These are phyloP conservation scores for Heterotis niloticus DNA, from an alignment of 2,113 vertebrate genomes.

Conservation along the genomic window DNA sequence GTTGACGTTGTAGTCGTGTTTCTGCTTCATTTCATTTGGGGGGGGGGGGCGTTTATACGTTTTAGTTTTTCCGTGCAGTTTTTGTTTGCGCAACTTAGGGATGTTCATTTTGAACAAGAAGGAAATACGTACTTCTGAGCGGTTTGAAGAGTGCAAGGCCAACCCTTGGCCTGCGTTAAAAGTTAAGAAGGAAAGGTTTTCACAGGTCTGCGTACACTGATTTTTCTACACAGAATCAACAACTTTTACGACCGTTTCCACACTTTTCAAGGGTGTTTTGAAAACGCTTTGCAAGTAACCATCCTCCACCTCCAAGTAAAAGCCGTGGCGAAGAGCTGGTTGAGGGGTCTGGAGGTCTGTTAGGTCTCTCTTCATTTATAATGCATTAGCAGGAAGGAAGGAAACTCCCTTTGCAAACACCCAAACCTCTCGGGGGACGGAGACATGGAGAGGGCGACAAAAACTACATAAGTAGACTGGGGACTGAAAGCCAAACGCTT, in stretches of 20 bases:
- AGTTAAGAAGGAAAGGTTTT: too few species aligned
- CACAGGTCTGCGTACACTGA: too few species aligned
- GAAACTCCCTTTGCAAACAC: conserved; percentile 24
- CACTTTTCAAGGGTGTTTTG: too few species aligned
- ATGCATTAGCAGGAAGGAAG: conserved; percentile 44
- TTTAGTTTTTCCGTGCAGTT: neutral
- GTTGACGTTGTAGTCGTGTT: conserved; percentile 39
- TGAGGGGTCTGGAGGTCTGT: conserved; percentile 32
- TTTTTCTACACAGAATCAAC: too few species aligned
- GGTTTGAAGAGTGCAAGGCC: too few species aligned
- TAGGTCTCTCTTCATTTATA: conserved; percentile 38
- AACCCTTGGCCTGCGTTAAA: too few species aligned
- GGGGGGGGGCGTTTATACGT: neutral
- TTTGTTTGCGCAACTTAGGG: too few species aligned
- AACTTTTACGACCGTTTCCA: too few species aligned
- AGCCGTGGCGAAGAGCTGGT: conserved; percentile 24
- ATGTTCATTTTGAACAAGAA: too few species aligned
- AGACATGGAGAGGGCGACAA: neutral
- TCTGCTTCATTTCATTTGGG: neutral
- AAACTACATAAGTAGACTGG: neutral
- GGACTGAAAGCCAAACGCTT: neutral
- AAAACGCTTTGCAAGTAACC: too few species aligned
- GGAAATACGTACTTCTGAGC: too few species aligned
- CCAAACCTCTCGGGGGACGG: neutral
- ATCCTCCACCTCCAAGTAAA: too few species aligned